Percentiles rank a stretch among this genome's conserved stretches.
Evolutionary conservation across 2,797 vertebrate species (phyloP).

Genomic region (Galaxias olidus): DNA sequence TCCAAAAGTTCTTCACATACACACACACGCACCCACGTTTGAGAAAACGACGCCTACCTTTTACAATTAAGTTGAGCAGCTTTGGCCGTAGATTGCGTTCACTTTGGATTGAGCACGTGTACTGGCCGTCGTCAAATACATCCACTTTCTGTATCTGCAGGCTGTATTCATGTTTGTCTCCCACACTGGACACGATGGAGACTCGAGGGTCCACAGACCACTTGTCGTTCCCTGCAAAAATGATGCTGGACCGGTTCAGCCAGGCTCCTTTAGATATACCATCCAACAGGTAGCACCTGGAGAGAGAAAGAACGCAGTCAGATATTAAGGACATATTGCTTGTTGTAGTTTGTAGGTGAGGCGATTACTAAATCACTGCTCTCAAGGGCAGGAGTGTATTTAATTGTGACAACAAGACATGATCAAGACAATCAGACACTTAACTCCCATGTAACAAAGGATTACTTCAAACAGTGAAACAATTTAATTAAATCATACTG

Average conservation of each 20-base stretch:
- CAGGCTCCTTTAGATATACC: conserved; percentile 97
- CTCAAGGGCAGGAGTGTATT: no score
- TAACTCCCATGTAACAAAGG: no score
- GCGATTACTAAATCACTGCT: no score
- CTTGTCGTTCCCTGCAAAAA: conserved; percentile 95
- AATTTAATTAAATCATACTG: no score
- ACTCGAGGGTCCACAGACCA: conserved; percentile 98
- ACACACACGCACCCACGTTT: background rate
- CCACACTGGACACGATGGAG: conserved; percentile 86
- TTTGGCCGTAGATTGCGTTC: conserved; percentile 89
- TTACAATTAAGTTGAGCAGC: conserved; percentile 93
- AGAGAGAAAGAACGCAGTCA: conserved; percentile 42
- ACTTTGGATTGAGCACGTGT: conserved; percentile 96
- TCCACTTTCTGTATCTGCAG: conserved; percentile 98
- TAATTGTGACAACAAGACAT: no score
- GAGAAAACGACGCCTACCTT: conserved; percentile 77
- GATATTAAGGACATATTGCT: background rate
- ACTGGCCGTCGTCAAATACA: conserved; percentile 91
- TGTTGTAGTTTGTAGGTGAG: no score
- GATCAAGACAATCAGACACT: no score
- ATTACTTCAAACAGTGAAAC: no score
- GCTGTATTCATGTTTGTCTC: conserved; percentile 94
- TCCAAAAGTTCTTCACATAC: no score
- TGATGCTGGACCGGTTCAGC: conserved; percentile 98
- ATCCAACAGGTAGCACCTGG: conserved; percentile 95